Evolutionary conservation across 2,113 vertebrate genomes (phyloP), one percentile per base, ranked within the genome.

Genomic region (Phaetusa simplex): DNA sequence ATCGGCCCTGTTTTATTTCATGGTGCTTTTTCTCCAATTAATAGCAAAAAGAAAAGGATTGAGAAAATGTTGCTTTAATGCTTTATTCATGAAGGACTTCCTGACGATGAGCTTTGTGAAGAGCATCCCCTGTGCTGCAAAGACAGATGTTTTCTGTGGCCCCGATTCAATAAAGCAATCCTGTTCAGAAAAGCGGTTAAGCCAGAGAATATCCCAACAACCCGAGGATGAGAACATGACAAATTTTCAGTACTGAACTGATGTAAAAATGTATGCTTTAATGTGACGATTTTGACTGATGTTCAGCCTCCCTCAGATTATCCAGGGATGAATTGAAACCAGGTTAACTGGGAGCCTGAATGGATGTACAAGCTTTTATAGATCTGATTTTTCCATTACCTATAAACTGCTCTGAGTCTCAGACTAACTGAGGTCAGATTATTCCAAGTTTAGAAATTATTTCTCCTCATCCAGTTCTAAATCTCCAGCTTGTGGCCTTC

Each of bases 91-190:
- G 53, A 82, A 92, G 70, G 49, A 79, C 29, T 86, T 93, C 38
- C 73, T 80, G 78, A 77, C 58, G 66, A 89, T 88, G 71, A 90
- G n/a, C 34, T 82, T 87, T 34, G 42, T 82, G 94, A 87, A 85
- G 91, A 96, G 61, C 89, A 91, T 89, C 70, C 58, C 36, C 17
- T 93, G 36, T 95, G 86, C 70, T 97, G 50, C 49, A 77, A 42
- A 91, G 70, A 74, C 86, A 92, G 93, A 88, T 94, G 88, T 94
- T 96, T 96, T 95, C 85, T 86, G 96, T 95, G 94, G 76, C 90
- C 76, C 53, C 43, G 91, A 70, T 90, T 96, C 92, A 97, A 95
- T 94, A 94, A 78, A 92, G 27, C 58, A 93, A 86, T 93, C 62
- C 86, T 77, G 14, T 61, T 85, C 91, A 94, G 74, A 81, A 95